Evolutionary conservation across 2,888 invertebrate species (phyloP).

Genomic region (Yponomeuta malinellus): DNA sequence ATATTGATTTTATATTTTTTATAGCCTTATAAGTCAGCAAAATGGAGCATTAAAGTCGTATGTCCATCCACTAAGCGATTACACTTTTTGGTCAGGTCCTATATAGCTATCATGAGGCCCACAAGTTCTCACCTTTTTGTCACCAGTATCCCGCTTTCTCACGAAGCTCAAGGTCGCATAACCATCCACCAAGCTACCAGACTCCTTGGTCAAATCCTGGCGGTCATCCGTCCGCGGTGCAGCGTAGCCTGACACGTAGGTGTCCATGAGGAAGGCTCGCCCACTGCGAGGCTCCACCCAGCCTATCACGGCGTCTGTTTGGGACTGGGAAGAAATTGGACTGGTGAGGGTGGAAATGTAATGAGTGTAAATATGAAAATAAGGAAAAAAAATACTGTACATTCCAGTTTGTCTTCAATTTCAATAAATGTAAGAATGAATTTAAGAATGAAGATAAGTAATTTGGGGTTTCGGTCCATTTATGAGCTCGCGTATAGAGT

Average conservation of each 20-base stretch:
- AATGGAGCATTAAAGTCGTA: neutral
- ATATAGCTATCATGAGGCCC: too few species aligned
- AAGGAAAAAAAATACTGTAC: constrained; percentile 4
- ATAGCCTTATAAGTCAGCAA: neutral
- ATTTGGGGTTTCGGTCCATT: too few species aligned
- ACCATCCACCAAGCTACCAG: constrained; percentile 84
- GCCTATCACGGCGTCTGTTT: constrained; percentile 91
- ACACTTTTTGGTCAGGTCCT: too few species aligned
- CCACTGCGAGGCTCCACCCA: constrained; percentile 89
- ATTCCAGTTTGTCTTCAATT: neutral
- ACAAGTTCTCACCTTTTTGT: constrained; percentile 57
- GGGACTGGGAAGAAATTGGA: constrained; percentile 72
- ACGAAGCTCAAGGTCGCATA: constrained; percentile 86
- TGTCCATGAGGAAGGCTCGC: constrained; percentile 90
- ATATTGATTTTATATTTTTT: too few species aligned
- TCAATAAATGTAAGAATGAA: too few species aligned
- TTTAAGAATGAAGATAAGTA: too few species aligned
- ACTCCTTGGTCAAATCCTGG: constrained; percentile 83
- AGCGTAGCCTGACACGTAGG: constrained; percentile 87
- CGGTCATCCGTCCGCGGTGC: constrained; percentile 82
- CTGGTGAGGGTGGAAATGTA: neutral
- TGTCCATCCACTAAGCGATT: neutral
- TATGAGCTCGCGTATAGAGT: too few species aligned
- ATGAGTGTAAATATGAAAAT: neutral
- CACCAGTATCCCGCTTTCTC: constrained; percentile 84